Evolutionary conservation across 2,113 vertebrate genomes (phyloP).

Genomic region (Clupea harengus): DNA sequence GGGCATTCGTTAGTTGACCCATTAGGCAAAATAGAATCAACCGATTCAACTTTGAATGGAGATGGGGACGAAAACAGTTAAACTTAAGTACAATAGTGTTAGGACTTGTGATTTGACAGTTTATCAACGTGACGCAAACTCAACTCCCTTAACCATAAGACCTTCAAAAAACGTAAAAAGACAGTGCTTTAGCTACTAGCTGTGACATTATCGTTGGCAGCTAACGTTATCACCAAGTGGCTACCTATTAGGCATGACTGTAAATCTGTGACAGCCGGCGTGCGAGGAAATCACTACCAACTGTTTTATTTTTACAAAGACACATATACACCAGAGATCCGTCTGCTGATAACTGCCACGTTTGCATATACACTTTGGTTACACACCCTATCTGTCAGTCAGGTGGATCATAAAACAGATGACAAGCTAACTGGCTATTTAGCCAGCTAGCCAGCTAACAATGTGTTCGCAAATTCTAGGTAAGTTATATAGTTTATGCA

Average conservation of each 20-base stretch:
- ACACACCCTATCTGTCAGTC: neutral
- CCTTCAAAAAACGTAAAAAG: too few relatives aligned
- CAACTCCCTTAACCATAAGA: too few relatives aligned
- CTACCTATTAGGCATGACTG: neutral
- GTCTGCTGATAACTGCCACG: constrained; percentile 18
- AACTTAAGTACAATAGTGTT: neutral
- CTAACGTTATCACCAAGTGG: neutral
- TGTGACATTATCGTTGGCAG: neutral
- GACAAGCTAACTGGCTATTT: neutral
- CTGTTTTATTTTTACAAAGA: neutral
- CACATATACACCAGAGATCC: neutral
- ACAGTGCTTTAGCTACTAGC: neutral
- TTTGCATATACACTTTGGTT: constrained; percentile 14
- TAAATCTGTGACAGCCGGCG: neutral
- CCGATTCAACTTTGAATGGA: neutral
- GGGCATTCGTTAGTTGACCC: neutral
- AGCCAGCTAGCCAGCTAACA: constrained; percentile 22
- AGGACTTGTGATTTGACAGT: too few relatives aligned
- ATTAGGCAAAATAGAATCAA: neutral
- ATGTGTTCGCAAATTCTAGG: neutral
- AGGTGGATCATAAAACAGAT: neutral
- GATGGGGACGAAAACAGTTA: neutral
- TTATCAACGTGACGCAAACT: neutral
- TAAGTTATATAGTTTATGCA: neutral
- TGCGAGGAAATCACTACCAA: neutral